Base-by-base conservation (phyloP, 2,797 vertebrate genomes). In the Artibeus lituratus region DNA sequence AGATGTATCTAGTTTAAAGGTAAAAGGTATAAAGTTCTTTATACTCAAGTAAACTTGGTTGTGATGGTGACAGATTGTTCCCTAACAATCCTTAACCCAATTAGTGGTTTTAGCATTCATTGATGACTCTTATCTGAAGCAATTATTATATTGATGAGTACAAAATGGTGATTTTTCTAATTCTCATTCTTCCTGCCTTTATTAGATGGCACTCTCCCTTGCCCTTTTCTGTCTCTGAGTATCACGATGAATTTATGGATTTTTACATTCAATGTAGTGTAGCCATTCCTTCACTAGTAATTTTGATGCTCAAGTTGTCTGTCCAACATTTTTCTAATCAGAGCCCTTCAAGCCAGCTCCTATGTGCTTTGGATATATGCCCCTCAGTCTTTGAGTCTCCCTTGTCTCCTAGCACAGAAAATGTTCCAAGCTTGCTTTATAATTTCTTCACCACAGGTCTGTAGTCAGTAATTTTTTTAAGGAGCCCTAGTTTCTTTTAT, bases 201-300 rank as follows among this genome's bases (percentile, higher is more conserved):
- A 69, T 91, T 89, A 95, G 86, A 91, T 65, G 15, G 18, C 47
- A 90, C 91, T 95, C 42, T 93, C 53, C 55, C 10, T n/a, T 18
- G 24, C n/a, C 24, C 53, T 47, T 72, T 47, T 55, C 69, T 91
- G 26, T 85, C 16, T 57, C 44, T 93, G 78, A 85, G 15, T 84
- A 90, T 96, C 32, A 35, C 73, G 91, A 44, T 73, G 57, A 81
- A 90, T 93, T 91, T 89, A 95, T 87, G 77, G 89, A 76, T 93
- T 78, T 97, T 81, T 95, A 53, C 86, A 84, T 89, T 94, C 86
- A 86, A 3, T 32, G 44, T 95, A 90, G 85, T 94, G 90, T 92
- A 90, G 77, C 29, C 80, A 94, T 96, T 96, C 65, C 53, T 96
- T 97, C 91, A 74, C 83, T 90, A 93, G 84, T 91, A 81, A 97